Base-by-base conservation (phyloP, 1,140 invertebrate genomes). In the Ectropis grisescens region DNA sequence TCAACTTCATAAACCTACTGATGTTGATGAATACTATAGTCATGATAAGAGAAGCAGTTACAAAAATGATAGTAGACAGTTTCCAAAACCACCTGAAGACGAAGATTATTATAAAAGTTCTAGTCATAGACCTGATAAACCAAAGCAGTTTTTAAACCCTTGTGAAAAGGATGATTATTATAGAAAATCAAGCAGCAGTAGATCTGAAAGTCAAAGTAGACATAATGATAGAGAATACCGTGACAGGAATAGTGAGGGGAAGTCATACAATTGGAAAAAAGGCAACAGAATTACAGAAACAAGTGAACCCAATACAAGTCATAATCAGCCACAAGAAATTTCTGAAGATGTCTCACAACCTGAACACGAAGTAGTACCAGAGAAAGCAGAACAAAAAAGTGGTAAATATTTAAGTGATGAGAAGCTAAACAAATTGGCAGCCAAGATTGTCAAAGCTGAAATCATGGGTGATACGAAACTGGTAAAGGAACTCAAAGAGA, bases 391-490 rank as follows among this genome's bases (percentile, higher is more conserved):
- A n/a, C 34, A 46, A 54, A 45, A 34, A 41, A 43, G 57, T 9
- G 41, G 29, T 32, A 49, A 68, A 11, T 79, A 84, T 47, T 47
- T 89, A 10, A 88, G 89, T 16, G 90, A 95, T 70, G 88, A 91
- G 59, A 91, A 97, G 68, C 88, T 96, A 84, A 97, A 97, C 82
- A 87, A 90, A 47, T 59, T 98, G 7, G 93, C 89, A 11, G 93
- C 95, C 9, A 95, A 92, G 82, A 87, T 96, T 40, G 76, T 97
- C 0, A 96, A 95, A 83, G 95, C 95, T 14, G 94, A 97, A 86
- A 87, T 96, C 42, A 87, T 95, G 83, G 95, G 94, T 24, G 90
- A 97, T 70, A 71, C 67, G 33, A 85, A 86, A 44, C 58, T 92
- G 33, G 89, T 89, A 1, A 54, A 66, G 15, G 84, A 93, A 58